phyloP scores from a whole-genome alignment of 2,797 vertebrate species.

The Micropoecilia bifurca region DNA sequence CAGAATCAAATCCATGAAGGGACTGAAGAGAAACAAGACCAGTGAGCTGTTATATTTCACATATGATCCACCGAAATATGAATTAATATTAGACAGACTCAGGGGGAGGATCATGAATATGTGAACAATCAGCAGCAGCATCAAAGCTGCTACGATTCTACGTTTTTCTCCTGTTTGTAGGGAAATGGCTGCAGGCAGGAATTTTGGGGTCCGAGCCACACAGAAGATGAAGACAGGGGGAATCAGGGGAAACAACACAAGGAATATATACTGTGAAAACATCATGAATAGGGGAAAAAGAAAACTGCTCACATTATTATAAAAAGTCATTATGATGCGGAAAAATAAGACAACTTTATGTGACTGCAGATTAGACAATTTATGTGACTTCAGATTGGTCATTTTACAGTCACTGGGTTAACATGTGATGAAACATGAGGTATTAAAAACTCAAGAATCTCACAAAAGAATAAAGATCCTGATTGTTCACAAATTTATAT shows the following conservation, averaged over 20 bases:
- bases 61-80: fast-evolving
- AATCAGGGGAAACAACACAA: not conserved
- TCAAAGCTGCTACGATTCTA: not conserved
- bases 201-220: not conserved
- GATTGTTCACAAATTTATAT: too few species aligned
- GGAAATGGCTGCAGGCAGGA: constrained; percentile 8
- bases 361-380: too few species aligned
- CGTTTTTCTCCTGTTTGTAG: constrained; percentile 10
- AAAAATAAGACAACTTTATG: too few species aligned
- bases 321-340: too few species aligned
- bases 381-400: too few species aligned
- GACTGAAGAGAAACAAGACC: not conserved
- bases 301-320: too few species aligned
- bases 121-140: constrained; percentile 14
- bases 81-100: fast-evolving
- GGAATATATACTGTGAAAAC: not conserved
- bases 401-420: too few species aligned
- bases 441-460: too few species aligned
- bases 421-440: too few species aligned
- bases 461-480: too few species aligned
- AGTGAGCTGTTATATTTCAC: not conserved
- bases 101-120: not conserved
- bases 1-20: not conserved
- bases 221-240: constrained; percentile 4
- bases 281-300: not conserved